Conservation (phyloP, 2,797 vertebrate genomes). For the Rachycentron canadum region DNA sequence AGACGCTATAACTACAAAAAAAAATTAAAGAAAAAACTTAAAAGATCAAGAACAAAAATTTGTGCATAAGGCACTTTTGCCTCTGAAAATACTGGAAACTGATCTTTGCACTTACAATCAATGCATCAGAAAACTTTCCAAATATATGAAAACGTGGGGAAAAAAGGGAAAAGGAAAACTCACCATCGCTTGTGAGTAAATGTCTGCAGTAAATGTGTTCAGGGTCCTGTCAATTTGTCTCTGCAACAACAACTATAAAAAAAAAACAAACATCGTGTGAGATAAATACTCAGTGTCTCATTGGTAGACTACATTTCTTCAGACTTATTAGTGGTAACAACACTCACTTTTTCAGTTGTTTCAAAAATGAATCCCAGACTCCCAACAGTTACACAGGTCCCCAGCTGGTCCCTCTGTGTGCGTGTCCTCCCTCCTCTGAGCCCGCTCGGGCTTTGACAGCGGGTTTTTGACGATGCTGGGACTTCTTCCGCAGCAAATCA, state of each 20-base stretch:
- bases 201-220: slow-evolving; percentile 26
- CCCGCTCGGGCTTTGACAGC: slow-evolving; percentile 19
- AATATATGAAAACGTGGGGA: background rate
- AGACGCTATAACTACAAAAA: background rate
- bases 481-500: slow-evolving; percentile 75
- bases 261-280: background rate
- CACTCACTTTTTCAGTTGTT: slow-evolving; percentile 47
- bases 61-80: no score
- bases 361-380: background rate
- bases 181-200: slow-evolving; percentile 65
- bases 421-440: slow-evolving; percentile 26
- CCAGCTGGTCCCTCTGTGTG: background rate
- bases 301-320: background rate
- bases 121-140: background rate
- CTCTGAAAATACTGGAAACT: background rate
- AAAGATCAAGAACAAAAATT: background rate
- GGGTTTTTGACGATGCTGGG: slow-evolving; percentile 61
- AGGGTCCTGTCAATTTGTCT: background rate
- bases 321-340: rapidly evolving
- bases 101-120: background rate
- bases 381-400: background rate
- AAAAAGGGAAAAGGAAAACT: slow-evolving; percentile 21
- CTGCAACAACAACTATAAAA: slow-evolving; percentile 18
- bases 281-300: background rate
- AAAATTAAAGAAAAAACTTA: background rate